A percentile compares a stretch with the other conserved stretches of the same genome.
Conservation (phyloP, 2,113 vertebrate genomes). For the Malurus cyaneus region DNA sequence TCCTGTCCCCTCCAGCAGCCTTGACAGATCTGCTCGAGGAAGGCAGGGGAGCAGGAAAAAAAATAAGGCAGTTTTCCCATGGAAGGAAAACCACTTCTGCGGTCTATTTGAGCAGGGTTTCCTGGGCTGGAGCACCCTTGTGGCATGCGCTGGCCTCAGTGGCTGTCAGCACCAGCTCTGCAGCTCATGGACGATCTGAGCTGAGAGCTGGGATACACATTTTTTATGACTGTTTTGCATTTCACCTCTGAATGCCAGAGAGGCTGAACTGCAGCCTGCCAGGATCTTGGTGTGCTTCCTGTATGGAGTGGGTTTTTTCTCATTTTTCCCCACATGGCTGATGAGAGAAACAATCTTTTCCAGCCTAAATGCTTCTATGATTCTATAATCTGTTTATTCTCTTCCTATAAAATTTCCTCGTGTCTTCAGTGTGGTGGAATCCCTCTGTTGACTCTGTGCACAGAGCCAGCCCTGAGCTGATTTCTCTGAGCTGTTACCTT, state of each 20-base stretch:
- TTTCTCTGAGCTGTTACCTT: background rate
- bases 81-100: background rate
- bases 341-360: background rate
- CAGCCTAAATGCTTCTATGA: background rate
- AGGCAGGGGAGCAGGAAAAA: background rate
- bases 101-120: background rate
- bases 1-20: slow-evolving; percentile 48
- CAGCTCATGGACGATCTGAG: background rate
- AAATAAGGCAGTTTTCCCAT: background rate
- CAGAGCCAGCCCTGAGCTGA: background rate
- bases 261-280: slow-evolving; percentile 27
- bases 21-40: background rate
- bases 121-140: background rate
- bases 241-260: slow-evolving; percentile 21
- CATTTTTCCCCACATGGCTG: background rate
- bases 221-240: slow-evolving; percentile 18
- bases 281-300: slow-evolving; percentile 10
- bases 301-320: background rate
- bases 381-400: background rate
- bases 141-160: background rate
- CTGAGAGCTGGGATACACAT: background rate
- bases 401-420: slow-evolving; percentile 2
- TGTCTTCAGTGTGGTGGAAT: background rate
- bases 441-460: background rate
- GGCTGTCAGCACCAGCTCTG: background rate